Evolutionary conservation across 2,797 vertebrate genomes (phyloP).

Genomic region (Heliangelus exortis): DNA sequence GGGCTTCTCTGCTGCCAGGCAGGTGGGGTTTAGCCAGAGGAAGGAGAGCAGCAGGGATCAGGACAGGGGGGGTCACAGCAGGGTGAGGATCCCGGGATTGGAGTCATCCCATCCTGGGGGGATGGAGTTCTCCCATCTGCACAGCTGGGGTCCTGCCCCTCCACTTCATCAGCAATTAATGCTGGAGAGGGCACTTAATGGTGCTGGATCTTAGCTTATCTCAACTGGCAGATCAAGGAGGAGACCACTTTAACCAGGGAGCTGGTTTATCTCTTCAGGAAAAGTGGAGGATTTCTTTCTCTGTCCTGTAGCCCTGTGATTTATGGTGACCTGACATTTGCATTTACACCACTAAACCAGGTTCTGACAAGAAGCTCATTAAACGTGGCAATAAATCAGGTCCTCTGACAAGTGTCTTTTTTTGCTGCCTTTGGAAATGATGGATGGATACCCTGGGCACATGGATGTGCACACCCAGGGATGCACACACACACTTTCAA

Average conservation of each 20-base stretch:
- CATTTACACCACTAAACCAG: not conserved
- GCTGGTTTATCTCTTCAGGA: not conserved
- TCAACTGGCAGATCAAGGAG: not conserved
- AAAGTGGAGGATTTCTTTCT: not conserved
- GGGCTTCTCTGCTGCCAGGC: not conserved
- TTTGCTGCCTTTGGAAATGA: not conserved
- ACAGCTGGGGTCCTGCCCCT: not conserved
- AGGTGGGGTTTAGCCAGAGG: not conserved
- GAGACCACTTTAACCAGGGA: not conserved
- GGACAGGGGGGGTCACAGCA: not conserved
- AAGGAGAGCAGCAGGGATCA: not conserved
- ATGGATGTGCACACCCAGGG: not conserved
- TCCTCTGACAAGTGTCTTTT: not conserved
- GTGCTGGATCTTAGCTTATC: not conserved
- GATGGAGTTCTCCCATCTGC: not conserved
- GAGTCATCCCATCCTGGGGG: not conserved
- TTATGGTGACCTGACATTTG: constrained; percentile 5
- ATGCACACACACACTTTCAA: not conserved
- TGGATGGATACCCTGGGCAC: not conserved
- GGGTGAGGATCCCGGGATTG: not conserved
- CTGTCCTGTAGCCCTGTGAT: not conserved
- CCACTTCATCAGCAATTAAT: not conserved
- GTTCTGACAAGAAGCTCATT: constrained; percentile 13
- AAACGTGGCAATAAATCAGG: constrained; percentile 33
- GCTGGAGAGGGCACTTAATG: not conserved